These are phyloP conservation scores for Philopedon plagiatum DNA, from an alignment of 2,888 invertebrate genomes.

Conservation along the genomic window DNA sequence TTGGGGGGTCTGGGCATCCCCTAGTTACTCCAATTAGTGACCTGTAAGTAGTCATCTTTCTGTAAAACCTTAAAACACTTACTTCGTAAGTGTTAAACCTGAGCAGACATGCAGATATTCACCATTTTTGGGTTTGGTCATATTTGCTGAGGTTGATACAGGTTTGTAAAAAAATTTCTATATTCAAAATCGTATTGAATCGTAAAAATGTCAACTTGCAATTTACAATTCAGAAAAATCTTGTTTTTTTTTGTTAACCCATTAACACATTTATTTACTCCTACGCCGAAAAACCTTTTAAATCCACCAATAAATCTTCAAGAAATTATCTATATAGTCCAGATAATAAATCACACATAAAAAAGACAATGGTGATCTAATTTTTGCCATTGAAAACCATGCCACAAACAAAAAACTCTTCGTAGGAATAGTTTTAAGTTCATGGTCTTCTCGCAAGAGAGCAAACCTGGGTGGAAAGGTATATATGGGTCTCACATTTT, in stretches of 20 bases:
- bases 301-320: background rate
- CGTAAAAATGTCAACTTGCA: background rate
- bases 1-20: too few species aligned
- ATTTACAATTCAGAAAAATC: too few species aligned
- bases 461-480: slow-evolving; percentile 41
- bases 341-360: slow-evolving; percentile 10
- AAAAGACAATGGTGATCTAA: slow-evolving; percentile 37
- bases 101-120: too few species aligned
- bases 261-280: background rate
- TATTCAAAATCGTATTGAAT: too few species aligned
- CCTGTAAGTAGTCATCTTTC: too few species aligned
- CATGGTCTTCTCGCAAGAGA: slow-evolving; percentile 26
- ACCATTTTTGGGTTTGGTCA: too few species aligned
- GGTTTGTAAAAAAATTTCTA: too few species aligned
- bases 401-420: slow-evolving; percentile 29
- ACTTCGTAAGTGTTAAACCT: too few species aligned
- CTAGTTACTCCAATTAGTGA: too few species aligned
- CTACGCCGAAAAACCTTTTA: background rate
- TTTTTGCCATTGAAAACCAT: slow-evolving; percentile 31
- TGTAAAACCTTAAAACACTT: too few species aligned
- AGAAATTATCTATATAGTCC: background rate
- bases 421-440: slow-evolving; percentile 33
- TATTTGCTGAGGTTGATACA: too few species aligned
- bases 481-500: slow-evolving; percentile 47
- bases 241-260: too few species aligned